Percentiles rank a stretch among this genome's conserved stretches.
These are phyloP conservation scores for Prunella strophiata DNA, from an alignment of 2,797 vertebrate species.

Conservation along the genomic window DNA sequence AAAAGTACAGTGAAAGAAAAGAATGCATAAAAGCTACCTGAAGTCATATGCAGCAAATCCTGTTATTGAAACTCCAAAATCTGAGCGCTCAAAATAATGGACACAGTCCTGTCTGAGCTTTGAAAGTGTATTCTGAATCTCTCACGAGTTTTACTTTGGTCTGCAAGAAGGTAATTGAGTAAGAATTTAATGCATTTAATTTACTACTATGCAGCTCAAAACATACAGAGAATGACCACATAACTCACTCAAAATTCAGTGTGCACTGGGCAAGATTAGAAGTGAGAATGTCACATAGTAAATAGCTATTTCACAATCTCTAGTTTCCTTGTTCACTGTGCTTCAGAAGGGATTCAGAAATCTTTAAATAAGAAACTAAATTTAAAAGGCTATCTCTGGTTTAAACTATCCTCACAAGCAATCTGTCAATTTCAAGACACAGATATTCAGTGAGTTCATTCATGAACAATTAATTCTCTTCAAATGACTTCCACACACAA, in stretches of 20 bases:
- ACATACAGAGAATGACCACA: background rate
- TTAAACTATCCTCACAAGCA: background rate
- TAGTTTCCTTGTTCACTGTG: background rate
- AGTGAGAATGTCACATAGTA: background rate
- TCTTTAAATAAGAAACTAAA: background rate
- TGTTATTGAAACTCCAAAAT: slow-evolving; percentile 81
- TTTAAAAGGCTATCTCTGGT: background rate
- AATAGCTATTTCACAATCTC: background rate
- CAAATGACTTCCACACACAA: background rate
- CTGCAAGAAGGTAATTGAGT: slow-evolving; percentile 70
- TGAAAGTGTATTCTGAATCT: slow-evolving; percentile 85
- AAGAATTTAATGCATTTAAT: background rate
- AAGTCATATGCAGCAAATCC: slow-evolving; percentile 83
- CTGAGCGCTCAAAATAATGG: slow-evolving; percentile 80
- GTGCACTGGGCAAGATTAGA: background rate
- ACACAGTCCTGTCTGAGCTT: slow-evolving; percentile 84
- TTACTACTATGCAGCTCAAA: background rate
- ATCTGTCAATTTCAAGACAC: background rate
- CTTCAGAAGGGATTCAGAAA: background rate
- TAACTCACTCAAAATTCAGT: background rate
- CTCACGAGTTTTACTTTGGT: slow-evolving; percentile 85
- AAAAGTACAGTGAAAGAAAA: slow-evolving; percentile 22
- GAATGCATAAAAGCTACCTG: slow-evolving; percentile 78
- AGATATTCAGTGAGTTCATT: background rate
- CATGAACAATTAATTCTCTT: background rate